Evolutionary conservation across 2,797 vertebrate species (phyloP).

Genomic region (Anguilla pacifica): DNA sequence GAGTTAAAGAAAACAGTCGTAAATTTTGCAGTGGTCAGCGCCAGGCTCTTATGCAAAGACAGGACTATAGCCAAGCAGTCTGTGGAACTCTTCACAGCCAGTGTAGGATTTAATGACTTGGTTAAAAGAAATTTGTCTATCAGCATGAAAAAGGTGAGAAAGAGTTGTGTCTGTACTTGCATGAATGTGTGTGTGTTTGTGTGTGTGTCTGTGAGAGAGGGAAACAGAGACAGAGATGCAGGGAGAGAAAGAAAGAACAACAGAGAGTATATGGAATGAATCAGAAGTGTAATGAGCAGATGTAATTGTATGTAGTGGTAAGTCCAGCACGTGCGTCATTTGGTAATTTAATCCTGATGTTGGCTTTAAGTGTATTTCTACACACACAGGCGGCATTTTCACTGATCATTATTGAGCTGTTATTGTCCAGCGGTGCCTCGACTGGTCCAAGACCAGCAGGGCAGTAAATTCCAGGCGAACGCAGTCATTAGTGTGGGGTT

Average conservation of each 20-base stretch:
- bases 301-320: constrained; percentile 17
- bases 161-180: neutral
- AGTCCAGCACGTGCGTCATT: constrained; percentile 26
- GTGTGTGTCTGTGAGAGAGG: constrained; percentile 6
- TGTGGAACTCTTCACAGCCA: neutral
- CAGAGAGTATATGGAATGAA: neutral
- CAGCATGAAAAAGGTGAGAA: neutral
- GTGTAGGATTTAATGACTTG: neutral
- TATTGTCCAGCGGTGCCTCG: constrained; percentile 10
- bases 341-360: constrained; percentile 31
- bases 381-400: constrained; percentile 18
- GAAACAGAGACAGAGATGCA: neutral
- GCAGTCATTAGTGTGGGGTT: constrained; percentile 10
- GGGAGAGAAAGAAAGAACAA: neutral
- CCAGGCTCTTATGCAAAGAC: neutral
- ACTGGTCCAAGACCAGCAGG: neutral
- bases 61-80: neutral
- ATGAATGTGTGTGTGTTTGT: neutral
- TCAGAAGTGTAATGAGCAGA: constrained; percentile 14
- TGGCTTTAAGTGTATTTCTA: constrained; percentile 19
- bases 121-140: neutral
- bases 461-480: constrained; percentile 20
- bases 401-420: constrained; percentile 25
- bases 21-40: constrained; percentile 52
- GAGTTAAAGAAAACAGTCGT: constrained; percentile 52